These are phyloP conservation scores for Pachycephus smyrnensis DNA, from an alignment of 2,888 invertebrate genomes.

Conservation along the genomic window DNA sequence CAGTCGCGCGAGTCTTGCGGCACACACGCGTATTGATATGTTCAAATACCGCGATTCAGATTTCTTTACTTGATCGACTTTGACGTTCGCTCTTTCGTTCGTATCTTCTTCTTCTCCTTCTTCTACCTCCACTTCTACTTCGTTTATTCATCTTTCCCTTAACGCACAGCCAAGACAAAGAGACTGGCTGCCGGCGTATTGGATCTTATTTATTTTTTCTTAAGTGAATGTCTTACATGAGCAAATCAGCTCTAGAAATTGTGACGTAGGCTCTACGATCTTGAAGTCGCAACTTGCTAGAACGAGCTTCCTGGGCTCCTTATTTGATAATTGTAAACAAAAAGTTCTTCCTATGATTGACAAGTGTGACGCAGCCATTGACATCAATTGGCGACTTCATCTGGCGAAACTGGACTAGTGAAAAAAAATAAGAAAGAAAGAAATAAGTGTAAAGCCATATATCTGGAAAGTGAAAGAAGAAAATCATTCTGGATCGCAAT, in stretches of 20 bases:
- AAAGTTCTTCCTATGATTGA: not conserved
- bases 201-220: too few relatives aligned
- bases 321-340: not conserved
- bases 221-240: too few relatives aligned
- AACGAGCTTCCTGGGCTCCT: not conserved
- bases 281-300: too few relatives aligned
- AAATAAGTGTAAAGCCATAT: not conserved
- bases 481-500: constrained; percentile 24
- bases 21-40: constrained; percentile 38
- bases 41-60: not conserved
- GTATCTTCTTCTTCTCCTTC: too few relatives aligned
- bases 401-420: not conserved
- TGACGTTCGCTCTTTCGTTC: too few relatives aligned
- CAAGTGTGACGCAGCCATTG: not conserved
- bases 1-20: constrained; percentile 57
- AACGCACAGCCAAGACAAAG: too few relatives aligned
- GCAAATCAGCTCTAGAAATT: too few relatives aligned
- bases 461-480: not conserved
- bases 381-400: not conserved
- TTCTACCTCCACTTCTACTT: too few relatives aligned
- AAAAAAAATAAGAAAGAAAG: not conserved
- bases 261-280: too few relatives aligned
- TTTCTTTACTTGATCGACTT: too few relatives aligned
- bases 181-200: too few relatives aligned
- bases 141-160: too few relatives aligned